phyloP scores from a whole-genome alignment of 2,888 invertebrate species.

The Drosophila monieri region DNA sequence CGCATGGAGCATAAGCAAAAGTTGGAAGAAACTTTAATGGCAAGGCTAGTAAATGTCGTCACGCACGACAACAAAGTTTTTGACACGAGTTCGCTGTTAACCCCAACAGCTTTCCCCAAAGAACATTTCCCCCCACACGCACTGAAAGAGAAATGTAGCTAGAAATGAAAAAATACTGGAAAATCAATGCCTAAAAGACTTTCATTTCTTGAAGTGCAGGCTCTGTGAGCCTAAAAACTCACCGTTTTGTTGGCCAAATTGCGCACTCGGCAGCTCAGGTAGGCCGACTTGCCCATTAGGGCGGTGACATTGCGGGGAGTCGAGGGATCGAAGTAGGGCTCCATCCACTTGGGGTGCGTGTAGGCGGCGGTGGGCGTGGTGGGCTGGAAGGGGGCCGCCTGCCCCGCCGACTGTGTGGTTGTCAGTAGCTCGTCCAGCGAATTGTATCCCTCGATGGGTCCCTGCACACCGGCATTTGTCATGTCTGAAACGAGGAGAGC shows the following conservation, averaged over 20 bases:
- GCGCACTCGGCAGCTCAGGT: constrained; percentile 83
- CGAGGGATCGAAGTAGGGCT: constrained; percentile 90
- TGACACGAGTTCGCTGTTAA: constrained; percentile 44
- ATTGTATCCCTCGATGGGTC: constrained; percentile 82
- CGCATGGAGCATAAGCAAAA: constrained; percentile 42
- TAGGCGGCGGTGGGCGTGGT: constrained; percentile 80
- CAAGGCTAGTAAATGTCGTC: constrained; percentile 32
- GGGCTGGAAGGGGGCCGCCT: constrained; percentile 43
- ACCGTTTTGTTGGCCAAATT: constrained; percentile 84
- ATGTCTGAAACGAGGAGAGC: constrained; percentile 69
- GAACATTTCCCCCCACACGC: neutral
- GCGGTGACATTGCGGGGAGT: constrained; percentile 92
- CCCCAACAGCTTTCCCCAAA: constrained; percentile 18
- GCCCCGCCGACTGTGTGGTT: constrained; percentile 44
- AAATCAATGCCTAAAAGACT: neutral
- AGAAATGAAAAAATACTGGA: too few relatives aligned
- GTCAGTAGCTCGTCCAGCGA: constrained; percentile 80
- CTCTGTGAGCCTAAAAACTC: constrained; percentile 55
- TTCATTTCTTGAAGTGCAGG: neutral
- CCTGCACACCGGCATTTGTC: constrained; percentile 83
- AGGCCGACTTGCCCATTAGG: constrained; percentile 89
- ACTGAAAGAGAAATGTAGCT: neutral
- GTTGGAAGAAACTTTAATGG: constrained; percentile 41
- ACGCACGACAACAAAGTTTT: constrained; percentile 47
- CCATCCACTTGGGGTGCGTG: constrained; percentile 83